Percentiles rank a stretch among this genome's conserved stretches.
Evolutionary conservation across 2,888 invertebrate genomes (phyloP).

Genomic region (Drosophila basisetae): DNA sequence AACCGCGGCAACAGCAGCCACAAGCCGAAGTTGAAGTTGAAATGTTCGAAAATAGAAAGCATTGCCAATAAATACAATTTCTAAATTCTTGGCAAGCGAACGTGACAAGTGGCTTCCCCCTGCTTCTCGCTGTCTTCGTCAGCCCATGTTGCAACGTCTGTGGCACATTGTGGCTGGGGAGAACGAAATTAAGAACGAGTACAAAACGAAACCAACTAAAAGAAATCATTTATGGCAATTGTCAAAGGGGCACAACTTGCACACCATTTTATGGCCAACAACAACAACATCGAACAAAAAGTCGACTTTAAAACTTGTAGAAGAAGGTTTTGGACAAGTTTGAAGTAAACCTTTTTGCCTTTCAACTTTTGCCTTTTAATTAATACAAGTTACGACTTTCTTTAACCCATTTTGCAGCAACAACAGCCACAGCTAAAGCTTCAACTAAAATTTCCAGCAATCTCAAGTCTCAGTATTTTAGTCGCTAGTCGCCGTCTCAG

Average conservation of each 20-base stretch:
- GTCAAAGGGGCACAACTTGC: constrained; percentile 35
- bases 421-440: constrained; percentile 1
- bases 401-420: constrained; percentile 67
- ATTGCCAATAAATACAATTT: constrained; percentile 74
- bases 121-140: neutral
- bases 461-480: constrained; percentile 10
- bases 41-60: constrained; percentile 66
- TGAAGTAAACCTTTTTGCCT: constrained; percentile 37
- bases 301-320: constrained; percentile 14
- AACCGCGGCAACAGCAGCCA: constrained; percentile 13
- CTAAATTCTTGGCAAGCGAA: constrained; percentile 72
- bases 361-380: constrained; percentile 67
- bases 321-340: constrained; percentile 31
- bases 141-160: neutral
- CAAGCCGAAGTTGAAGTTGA: constrained; percentile 32
- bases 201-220: constrained; percentile 32
- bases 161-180: constrained; percentile 15
- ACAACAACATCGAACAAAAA: constrained; percentile 2
- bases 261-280: constrained; percentile 26
- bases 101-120: constrained; percentile 64
- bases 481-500: constrained; percentile 6
- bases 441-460: constrained; percentile 48
- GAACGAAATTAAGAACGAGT: constrained; percentile 17
- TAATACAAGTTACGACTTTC: constrained; percentile 77
- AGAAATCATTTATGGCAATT: constrained; percentile 61